Evolutionary conservation across 2,797 vertebrate genomes (phyloP).

Genomic region (Sphenodon punctatus): DNA sequence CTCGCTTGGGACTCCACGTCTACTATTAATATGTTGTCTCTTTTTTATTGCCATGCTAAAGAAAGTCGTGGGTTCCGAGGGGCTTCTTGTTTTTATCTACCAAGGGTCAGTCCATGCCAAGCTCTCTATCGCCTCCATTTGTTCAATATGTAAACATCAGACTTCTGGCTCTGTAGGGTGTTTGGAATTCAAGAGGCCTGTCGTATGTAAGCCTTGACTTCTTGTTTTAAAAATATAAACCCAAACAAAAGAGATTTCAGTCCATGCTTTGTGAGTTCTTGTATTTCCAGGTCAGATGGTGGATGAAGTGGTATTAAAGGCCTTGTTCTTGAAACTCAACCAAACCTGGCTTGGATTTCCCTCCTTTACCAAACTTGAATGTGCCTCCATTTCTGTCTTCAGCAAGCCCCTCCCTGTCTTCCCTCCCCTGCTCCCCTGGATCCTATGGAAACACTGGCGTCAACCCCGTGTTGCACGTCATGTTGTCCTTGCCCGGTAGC

Average conservation of each 20-base stretch:
- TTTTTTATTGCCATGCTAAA: conserved; percentile 87
- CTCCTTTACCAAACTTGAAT: background rate
- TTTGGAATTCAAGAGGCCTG: conserved; percentile 51
- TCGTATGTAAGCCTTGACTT: conserved; percentile 18
- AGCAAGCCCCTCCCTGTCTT: conserved; percentile 3
- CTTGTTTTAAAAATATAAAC: background rate
- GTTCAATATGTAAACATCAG: conserved; percentile 83
- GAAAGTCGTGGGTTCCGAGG: conserved; percentile 35
- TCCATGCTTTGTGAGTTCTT: conserved; percentile 29
- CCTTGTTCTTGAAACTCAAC: conserved; percentile 56
- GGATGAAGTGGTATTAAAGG: conserved; percentile 36
- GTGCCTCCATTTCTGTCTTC: background rate
- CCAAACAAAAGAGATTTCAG: conserved; percentile 10
- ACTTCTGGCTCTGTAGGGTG: conserved; percentile 68
- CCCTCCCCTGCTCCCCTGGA: background rate
- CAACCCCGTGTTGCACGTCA: conserved; percentile 92
- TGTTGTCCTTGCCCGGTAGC: conserved; percentile 96
- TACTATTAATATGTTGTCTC: conserved; percentile 52
- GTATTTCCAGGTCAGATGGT: background rate
- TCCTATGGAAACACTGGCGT: conserved; percentile 89
- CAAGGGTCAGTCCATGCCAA: conserved; percentile 14
- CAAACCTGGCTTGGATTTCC: conserved; percentile 38
- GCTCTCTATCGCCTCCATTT: conserved; percentile 7
- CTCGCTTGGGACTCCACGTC: conserved; percentile 9
- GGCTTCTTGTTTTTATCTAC: conserved; percentile 8